Conservation (phyloP, 2,888 invertebrate genomes). For the Aricia artaxerxes region DNA sequence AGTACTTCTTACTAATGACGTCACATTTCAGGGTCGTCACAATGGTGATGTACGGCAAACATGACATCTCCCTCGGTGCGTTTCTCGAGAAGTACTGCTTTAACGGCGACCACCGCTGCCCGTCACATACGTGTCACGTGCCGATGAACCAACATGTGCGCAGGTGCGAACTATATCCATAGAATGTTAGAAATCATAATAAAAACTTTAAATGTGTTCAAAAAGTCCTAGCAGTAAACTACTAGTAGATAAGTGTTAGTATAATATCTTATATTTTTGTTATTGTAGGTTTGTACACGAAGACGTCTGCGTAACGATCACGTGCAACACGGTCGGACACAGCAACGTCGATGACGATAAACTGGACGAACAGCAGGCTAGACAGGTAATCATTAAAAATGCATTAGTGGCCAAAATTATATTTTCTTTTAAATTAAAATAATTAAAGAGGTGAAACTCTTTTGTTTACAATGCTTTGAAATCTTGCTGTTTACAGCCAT, state of each 20-base stretch:
- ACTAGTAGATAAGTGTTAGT: no score
- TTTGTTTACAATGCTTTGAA: no score
- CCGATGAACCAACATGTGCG: slow-evolving; percentile 94
- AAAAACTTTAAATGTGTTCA: no score
- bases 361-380: slow-evolving; percentile 61
- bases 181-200: no score
- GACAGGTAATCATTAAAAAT: slow-evolving; percentile 54
- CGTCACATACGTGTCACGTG: slow-evolving; percentile 87
- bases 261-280: neutral
- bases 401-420: no score
- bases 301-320: slow-evolving; percentile 91
- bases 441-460: no score
- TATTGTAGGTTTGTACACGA: slow-evolving; percentile 89
- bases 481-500: no score
- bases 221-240: no score
- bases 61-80: slow-evolving; percentile 96
- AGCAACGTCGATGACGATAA: slow-evolving; percentile 71
- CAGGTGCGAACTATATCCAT: slow-evolving; percentile 62
- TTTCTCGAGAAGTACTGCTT: slow-evolving; percentile 97
- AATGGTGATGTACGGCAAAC: slow-evolving; percentile 97
- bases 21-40: slow-evolving; percentile 84
- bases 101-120: slow-evolving; percentile 90
- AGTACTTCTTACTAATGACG: no score
- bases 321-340: slow-evolving; percentile 80
- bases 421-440: no score